Conservation (phyloP, 2,797 vertebrate species). For the Silurus lanzhouensis region DNA sequence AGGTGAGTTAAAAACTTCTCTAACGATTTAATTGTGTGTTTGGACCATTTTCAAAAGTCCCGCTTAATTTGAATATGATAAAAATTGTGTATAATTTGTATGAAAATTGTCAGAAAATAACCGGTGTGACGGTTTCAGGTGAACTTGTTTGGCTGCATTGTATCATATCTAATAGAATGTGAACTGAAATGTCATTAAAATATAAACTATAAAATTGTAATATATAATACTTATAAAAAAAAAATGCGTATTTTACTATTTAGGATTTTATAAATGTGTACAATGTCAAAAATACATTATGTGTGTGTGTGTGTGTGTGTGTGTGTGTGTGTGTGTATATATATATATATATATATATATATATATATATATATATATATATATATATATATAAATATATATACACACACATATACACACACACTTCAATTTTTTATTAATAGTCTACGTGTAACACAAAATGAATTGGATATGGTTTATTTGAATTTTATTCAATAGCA, state of each 20-base stretch:
- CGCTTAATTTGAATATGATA: background rate
- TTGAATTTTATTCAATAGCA: too few relatives aligned
- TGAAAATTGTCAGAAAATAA: background rate
- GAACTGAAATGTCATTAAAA: too few relatives aligned
- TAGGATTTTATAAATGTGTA: background rate
- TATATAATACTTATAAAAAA: background rate
- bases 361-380: too few relatives aligned
- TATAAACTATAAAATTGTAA: background rate
- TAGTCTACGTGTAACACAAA: too few relatives aligned
- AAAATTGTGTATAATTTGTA: background rate
- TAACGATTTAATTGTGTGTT: background rate
- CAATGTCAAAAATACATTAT: too few relatives aligned
- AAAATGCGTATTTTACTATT: background rate
- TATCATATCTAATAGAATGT: background rate
- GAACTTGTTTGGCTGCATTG: background rate
- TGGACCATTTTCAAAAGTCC: background rate
- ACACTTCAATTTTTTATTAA: too few relatives aligned
- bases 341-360: too few relatives aligned
- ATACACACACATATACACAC: too few relatives aligned
- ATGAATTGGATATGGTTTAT: too few relatives aligned
- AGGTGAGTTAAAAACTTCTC: constrained; percentile 30
- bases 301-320: background rate
- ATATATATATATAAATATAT: too few relatives aligned
- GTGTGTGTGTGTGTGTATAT: too few relatives aligned
- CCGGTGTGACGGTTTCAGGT: background rate